Conservation (phyloP, 2,888 invertebrate species). For the Dynastes tityus region DNA sequence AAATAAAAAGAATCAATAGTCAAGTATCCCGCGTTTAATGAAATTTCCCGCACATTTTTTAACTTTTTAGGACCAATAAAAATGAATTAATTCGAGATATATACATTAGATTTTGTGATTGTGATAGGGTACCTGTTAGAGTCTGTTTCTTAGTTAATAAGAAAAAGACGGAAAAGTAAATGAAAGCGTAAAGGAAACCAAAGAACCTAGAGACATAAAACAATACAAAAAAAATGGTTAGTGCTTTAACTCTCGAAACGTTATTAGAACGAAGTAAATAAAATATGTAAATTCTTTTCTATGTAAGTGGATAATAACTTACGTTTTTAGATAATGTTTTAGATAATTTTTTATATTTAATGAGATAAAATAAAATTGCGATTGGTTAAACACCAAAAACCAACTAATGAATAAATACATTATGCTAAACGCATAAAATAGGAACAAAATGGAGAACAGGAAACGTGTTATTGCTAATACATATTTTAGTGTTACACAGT, state of each 20-base stretch:
- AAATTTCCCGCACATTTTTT: neutral
- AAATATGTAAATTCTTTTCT: conserved; percentile 28
- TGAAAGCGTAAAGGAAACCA: conserved; percentile 19
- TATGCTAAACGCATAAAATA: neutral
- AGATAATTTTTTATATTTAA: conserved; percentile 26
- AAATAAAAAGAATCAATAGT: too few species aligned
- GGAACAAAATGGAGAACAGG: neutral
- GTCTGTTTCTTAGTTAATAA: conserved; percentile 31
- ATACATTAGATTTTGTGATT: conserved; percentile 58
- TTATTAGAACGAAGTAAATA: conserved; percentile 13
- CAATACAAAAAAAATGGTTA: conserved; percentile 41
- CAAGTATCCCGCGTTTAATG: neutral
- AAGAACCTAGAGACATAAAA: neutral
- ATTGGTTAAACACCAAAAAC: too few species aligned
- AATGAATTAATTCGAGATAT: conserved; percentile 39
- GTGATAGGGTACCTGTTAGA: conserved; percentile 62
- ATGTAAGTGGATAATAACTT: conserved; percentile 7
- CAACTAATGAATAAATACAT: neutral
- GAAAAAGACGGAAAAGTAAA: conserved; percentile 11
- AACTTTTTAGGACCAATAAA: conserved; percentile 57
- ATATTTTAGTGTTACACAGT: conserved; percentile 13
- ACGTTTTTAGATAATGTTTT: conserved; percentile 32
- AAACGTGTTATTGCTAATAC: neutral
- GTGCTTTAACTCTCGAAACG: conserved; percentile 46
- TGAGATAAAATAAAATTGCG: conserved; percentile 2